Evolutionary conservation across 2,113 vertebrate genomes (phyloP), one percentile per base, ranked within the genome.

Genomic region (Hoplias malabaricus): DNA sequence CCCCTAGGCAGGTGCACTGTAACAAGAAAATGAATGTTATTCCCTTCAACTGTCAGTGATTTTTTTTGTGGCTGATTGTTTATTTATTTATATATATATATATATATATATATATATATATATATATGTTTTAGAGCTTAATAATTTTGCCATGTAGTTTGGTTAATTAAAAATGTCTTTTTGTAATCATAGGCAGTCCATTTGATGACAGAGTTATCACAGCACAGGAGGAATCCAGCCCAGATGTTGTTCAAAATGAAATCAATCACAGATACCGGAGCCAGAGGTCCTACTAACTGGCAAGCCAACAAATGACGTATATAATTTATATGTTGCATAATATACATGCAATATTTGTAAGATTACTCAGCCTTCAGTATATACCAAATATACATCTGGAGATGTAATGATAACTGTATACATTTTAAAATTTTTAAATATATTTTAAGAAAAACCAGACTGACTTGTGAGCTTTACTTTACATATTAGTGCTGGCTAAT

Each of bases 201-300:
- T 57, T 84, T 54, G 83, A 85, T 0, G 89, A 93, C 78, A 69
- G 54, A 73, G 14, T 16, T 0, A 90, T 91, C 46, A 89, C 77
- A 62, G 84, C 85, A 11, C 82, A 83, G 23, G 90, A 90, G 79
- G 73, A 83, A 0, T 50, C 69, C 2, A 69, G 23, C 0, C 31
- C n/a, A 43, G 91, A 93, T 1, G 89, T 93, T 34, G 65, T 92
- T 54, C 83, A 89, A 56, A 92, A 93, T 25, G 87, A 92, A 71
- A 70, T 89, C 78, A 88, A 90, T 81, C 81, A 75, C 1, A 83
- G 81, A 29, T 7, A 80, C 68, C 84, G 83, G 73, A 40, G 38
- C 56, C 77, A 57, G 10, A 54, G 73, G 16, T 50, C 13, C 5
- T 29, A 77, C 11, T 89, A 81, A 92, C 33, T 19, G 10, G 31